Base-by-base conservation (phyloP, 2,797 vertebrate genomes). In the Ciconia nigra region DNA sequence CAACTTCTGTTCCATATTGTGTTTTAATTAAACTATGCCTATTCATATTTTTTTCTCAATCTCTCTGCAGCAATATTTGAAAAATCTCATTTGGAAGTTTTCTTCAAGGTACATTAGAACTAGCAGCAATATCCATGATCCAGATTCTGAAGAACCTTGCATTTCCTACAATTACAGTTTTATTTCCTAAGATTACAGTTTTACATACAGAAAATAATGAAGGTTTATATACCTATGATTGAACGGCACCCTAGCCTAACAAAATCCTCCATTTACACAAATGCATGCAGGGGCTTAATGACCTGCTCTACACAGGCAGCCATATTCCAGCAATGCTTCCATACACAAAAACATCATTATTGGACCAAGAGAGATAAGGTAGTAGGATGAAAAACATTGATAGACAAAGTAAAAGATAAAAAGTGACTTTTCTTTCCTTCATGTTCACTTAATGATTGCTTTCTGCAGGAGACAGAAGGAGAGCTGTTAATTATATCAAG, bases 401-500 rank as follows among this genome's bases (percentile, higher is more conserved):
- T 5, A 92, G 67, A 74, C 80, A 76, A 91, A 79, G 72, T 31
- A 54, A 47, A 58, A 89, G 61, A 77, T 35, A 92, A 92, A 72
- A 80, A 89, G 61, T 76, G 85, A 69, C 88, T 92, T 89, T 90
- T 94, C 74, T 77, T 91, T 69, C 92, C 76, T 92, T 93, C 84
- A 28, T 87, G 74, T 92, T 96, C 96, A 81, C 87, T 91, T 93
- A 97, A 97, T 94, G 95, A 97, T 73, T 88, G 93, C 95, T 96
- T 96, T 97, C 95, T 91, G 96, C 94, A 96, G 93, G 77, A 91
- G 80, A 94, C 85, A 90, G 91, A 63, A 63, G 95, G 66, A 86
- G 89, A 98, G 98, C 98, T 98, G 97, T 97, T 97, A 97, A 98
- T 98, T 98, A 98, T 97, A 97, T 97, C 97, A 97, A 96, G 91